Percentiles rank a stretch among this genome's conserved stretches.
These are phyloP conservation scores for Chorisops tibialis DNA, from an alignment of 2,888 invertebrate genomes.

Conservation along the genomic window DNA sequence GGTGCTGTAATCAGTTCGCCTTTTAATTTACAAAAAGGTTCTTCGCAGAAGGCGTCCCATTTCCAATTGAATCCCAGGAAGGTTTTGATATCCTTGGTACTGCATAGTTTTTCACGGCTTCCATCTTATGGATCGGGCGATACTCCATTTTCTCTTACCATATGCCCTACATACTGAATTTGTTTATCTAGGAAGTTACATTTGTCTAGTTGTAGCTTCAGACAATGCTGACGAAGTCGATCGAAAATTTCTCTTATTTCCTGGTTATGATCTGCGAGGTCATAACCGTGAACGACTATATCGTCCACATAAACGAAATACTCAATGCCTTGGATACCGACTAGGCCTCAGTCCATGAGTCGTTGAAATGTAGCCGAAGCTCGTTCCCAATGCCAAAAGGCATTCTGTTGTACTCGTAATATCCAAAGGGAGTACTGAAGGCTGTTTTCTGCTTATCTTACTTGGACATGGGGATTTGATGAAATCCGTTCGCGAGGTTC, in stretches of 20 bases:
- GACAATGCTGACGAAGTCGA: constrained; percentile 26
- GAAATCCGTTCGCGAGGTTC: too few species aligned
- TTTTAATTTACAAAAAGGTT: constrained; percentile 26
- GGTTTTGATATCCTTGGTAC: constrained; percentile 33
- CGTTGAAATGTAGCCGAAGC: too few species aligned
- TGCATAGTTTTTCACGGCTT: constrained; percentile 35
- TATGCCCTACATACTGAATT: constrained; percentile 34
- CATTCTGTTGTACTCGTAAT: too few species aligned
- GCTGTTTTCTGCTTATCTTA: too few species aligned
- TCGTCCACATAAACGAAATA: constrained; percentile 36
- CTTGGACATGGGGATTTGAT: too few species aligned
- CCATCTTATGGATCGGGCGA: constrained; percentile 35
- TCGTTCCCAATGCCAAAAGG: too few species aligned
- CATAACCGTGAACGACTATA: constrained; percentile 34
- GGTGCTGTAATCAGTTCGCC: neutral
- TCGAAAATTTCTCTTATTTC: constrained; percentile 26
- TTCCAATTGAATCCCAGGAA: constrained; percentile 36
- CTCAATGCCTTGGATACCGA: constrained; percentile 24
- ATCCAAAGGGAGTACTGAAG: too few species aligned
- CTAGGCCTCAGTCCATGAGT: too few species aligned
- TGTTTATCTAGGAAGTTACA: constrained; percentile 33
- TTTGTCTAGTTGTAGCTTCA: constrained; percentile 31
- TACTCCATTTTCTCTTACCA: constrained; percentile 34
- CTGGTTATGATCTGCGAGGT: constrained; percentile 29
- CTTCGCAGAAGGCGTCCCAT: neutral